Evolutionary conservation across 1,140 invertebrate species (phyloP), one percentile per base, ranked within the genome.

Genomic region (Heliconius melpomene): DNA sequence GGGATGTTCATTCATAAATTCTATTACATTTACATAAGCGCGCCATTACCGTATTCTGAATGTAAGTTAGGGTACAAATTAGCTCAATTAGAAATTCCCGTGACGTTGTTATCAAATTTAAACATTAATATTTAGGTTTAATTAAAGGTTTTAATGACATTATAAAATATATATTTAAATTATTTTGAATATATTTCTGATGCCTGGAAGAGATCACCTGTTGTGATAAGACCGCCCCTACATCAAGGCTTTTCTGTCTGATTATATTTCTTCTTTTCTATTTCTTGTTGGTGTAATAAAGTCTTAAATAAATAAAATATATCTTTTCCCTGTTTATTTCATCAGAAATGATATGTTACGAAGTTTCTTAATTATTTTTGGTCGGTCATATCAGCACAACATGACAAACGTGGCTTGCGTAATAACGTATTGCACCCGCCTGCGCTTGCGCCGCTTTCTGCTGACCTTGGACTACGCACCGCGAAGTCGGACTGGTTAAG

Each of bases 1-100:
- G 83, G 80, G 83, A 85, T 85, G 84, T 81, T 88, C 86, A 87
- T 93, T 91, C 88, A 90, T 89, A 90, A 89, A 85, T 86, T 85
- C 74, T 83, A 86, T 84, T 84, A 88, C 87, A 91, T 89, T 87
- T 91, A 84, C 89, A 91, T 91, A 93, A 91, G 88, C 85, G 88
- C 79, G 82, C 82, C 79, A 87, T 87, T 79, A 79, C 72, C 50
- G 78, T 76, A 76, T 79, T 76, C 26, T 72, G 50, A 82, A 81
- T 78, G 60, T 46, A 75, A 38, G 16, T 72, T 36, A 38, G 36
- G 18, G 71, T 9, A 38, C 54, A 46, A 77, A 72, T 46, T 46
- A 38, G 71, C 60, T 72, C 2, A 72, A 71, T 77, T 77, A 76
- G 36, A 5, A 72, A n/a, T 38, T 72, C 3, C 36, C 18, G 11